Evolutionary conservation across 2,113 vertebrate species (phyloP).

Genomic region (Paramormyrops kingsleyae): DNA sequence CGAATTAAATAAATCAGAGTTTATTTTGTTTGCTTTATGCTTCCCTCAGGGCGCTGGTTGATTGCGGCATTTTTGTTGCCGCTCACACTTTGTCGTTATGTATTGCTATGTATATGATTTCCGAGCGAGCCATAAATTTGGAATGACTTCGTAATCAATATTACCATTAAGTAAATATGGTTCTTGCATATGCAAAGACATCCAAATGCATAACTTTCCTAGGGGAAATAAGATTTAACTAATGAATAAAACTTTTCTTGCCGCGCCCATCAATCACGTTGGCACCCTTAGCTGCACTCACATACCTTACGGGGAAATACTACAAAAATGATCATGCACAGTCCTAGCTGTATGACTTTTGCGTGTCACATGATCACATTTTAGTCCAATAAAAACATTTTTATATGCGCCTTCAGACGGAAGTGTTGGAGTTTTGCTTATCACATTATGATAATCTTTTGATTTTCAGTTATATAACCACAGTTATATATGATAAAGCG

Average conservation of each 20-base stretch:
- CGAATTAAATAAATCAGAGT: conserved; percentile 5
- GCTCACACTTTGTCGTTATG: conserved; percentile 30
- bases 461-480: not conserved
- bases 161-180: conserved; percentile 21
- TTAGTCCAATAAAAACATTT: not conserved
- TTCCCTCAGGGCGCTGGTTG: conserved; percentile 5
- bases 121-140: conserved; percentile 14
- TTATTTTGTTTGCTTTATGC: conserved; percentile 11
- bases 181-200: conserved; percentile 27
- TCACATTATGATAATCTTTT: not conserved
- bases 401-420: not conserved
- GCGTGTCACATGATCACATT: not conserved
- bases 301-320: conserved; percentile 10
- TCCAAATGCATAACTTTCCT: not conserved
- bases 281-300: conserved; percentile 9
- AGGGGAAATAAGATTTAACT: conserved; percentile 21
- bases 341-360: conserved; percentile 10
- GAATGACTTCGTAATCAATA: conserved; percentile 26
- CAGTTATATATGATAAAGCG: not conserved
- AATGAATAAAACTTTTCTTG: conserved; percentile 26
- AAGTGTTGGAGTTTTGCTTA: not conserved
- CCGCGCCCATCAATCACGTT: conserved; percentile 15
- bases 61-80: conserved; percentile 14
- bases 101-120: conserved; percentile 26
- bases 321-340: conserved; percentile 23